Evolutionary conservation across 1,140 invertebrate genomes (phyloP).

Genomic region (Pseudomyrmex concolor): DNA sequence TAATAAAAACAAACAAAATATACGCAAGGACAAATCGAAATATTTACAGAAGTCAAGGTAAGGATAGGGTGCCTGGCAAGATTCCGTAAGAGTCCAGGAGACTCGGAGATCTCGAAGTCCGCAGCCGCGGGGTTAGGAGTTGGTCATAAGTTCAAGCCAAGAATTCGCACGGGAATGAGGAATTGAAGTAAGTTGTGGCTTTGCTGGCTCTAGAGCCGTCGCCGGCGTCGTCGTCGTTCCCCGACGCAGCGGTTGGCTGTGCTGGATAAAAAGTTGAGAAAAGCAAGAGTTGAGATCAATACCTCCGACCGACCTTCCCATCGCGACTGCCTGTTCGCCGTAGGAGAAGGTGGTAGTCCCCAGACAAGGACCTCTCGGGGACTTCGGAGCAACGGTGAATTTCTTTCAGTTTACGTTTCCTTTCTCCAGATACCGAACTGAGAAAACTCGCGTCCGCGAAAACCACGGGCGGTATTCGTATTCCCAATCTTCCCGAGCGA

Average conservation of each 20-base stretch:
- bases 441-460: constrained; percentile 45
- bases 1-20: neutral
- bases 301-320: constrained; percentile 75
- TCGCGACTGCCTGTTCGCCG: constrained; percentile 67
- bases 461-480: constrained; percentile 43
- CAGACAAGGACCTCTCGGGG: constrained; percentile 68
- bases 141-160: constrained; percentile 82
- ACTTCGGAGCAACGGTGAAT: constrained; percentile 47
- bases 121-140: constrained; percentile 62
- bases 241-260: constrained; percentile 72
- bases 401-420: constrained; percentile 52
- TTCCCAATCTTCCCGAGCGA: constrained; percentile 62
- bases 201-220: constrained; percentile 71
- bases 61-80: constrained; percentile 59
- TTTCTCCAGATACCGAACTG: constrained; percentile 63
- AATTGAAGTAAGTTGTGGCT: constrained; percentile 83
- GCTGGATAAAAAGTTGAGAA: constrained; percentile 80
- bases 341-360: constrained; percentile 72
- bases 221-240: constrained; percentile 65
- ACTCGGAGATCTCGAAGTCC: constrained; percentile 63
- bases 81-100: constrained; percentile 73
- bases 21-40: constrained; percentile 22
- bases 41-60: constrained; percentile 61
- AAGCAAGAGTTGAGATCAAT: constrained; percentile 82
- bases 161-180: constrained; percentile 83